These are phyloP conservation scores for Odontophorus gujanensis DNA, from an alignment of 2,113 vertebrate species.

Conservation along the genomic window DNA sequence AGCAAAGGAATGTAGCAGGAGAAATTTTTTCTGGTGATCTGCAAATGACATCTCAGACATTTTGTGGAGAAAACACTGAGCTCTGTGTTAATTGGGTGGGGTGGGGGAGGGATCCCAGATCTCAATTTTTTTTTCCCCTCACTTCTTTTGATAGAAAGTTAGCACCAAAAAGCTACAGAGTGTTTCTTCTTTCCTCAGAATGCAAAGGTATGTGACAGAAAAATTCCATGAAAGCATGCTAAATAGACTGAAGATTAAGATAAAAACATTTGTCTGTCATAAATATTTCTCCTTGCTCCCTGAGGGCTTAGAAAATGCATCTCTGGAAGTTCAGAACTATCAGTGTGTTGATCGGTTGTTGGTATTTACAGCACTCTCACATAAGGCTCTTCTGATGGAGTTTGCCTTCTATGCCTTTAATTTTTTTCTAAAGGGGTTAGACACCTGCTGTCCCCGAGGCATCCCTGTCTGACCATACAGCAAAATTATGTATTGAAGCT, in stretches of 20 bases:
- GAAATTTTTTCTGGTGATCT: background rate
- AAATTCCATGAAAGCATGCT: constrained; percentile 26
- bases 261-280: constrained; percentile 19
- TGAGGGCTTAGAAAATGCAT: constrained; percentile 14
- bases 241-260: constrained; percentile 47
- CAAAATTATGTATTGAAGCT: constrained; percentile 13
- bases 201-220: constrained; percentile 16
- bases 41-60: background rate
- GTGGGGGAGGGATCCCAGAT: background rate
- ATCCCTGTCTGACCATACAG: constrained; percentile 4
- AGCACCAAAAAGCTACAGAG: background rate
- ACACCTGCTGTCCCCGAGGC: constrained; percentile 40
- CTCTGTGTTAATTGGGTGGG: background rate
- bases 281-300: constrained; percentile 57
- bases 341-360: constrained; percentile 30
- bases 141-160: background rate
- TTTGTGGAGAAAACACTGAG: background rate
- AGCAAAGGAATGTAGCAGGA: background rate
- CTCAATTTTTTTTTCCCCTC: background rate
- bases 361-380: constrained; percentile 49
- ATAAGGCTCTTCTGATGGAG: background rate
- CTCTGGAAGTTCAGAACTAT: background rate
- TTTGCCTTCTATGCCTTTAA: background rate
- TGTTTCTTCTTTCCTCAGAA: background rate
- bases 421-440: background rate